Evolutionary conservation across 2,888 invertebrate species (phyloP).

Genomic region (Pammene fasciana): DNA sequence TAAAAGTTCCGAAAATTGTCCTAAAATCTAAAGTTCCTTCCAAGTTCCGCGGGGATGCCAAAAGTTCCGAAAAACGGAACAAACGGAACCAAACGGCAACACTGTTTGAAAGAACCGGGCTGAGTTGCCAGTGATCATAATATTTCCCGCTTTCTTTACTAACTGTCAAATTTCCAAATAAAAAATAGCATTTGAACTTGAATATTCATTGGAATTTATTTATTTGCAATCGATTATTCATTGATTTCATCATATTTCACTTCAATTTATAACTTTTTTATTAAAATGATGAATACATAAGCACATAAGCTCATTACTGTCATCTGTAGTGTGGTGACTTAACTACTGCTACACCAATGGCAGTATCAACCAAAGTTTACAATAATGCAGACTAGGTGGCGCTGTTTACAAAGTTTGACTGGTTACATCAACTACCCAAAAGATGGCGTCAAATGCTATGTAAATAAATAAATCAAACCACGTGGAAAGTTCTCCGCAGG

Average conservation of each 20-base stretch:
- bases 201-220: background rate
- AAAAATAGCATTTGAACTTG: background rate
- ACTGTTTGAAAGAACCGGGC: conserved; percentile 35
- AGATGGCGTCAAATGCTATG: conserved; percentile 55
- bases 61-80: too few species aligned
- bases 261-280: background rate
- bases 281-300: background rate
- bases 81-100: too few species aligned
- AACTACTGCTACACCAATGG: background rate
- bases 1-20: too few species aligned
- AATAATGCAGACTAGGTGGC: conserved; percentile 47
- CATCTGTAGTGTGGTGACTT: conserved; percentile 8
- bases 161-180: conserved; percentile 21
- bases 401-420: conserved; percentile 20
- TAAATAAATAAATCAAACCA: conserved; percentile 54
- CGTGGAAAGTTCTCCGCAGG: conserved; percentile 72
- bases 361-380: background rate
- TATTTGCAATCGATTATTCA: too few species aligned
- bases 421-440: conserved; percentile 43
- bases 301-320: background rate
- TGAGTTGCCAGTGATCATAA: conserved; percentile 25
- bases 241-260: background rate
- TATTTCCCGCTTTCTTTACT: background rate
- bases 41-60: too few species aligned
- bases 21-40: too few species aligned